phyloP scores from a whole-genome alignment of 2,888 invertebrate species.

The Drosophila seclusa region DNA sequence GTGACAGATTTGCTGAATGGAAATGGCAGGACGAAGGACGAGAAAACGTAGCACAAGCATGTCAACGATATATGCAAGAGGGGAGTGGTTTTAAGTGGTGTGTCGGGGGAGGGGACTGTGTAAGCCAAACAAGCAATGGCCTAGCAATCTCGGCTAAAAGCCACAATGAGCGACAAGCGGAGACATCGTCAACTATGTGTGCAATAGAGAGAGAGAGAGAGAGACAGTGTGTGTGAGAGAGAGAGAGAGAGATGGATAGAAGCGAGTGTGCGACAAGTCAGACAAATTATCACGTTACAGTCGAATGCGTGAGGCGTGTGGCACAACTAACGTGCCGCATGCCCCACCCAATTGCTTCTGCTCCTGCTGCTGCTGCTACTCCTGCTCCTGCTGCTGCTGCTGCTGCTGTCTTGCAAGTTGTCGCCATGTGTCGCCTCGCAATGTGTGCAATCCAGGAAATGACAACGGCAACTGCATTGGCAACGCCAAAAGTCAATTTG shows the following conservation, averaged over 20 bases:
- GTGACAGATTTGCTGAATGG: slow-evolving; percentile 78
- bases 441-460: slow-evolving; percentile 76
- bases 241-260: slow-evolving; percentile 25
- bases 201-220: neutral
- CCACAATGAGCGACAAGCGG: slow-evolving; percentile 55
- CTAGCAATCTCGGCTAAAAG: slow-evolving; percentile 58
- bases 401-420: slow-evolving; percentile 74
- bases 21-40: slow-evolving; percentile 64
- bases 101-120: slow-evolving; percentile 2
- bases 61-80: slow-evolving; percentile 55
- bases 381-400: neutral
- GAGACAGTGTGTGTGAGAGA: slow-evolving; percentile 2
- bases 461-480: slow-evolving; percentile 80
- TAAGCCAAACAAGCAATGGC: slow-evolving; percentile 56
- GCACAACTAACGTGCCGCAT: slow-evolving; percentile 54
- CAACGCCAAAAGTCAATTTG: slow-evolving; percentile 79
- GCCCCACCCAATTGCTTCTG: slow-evolving; percentile 16
- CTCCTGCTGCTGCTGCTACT: neutral
- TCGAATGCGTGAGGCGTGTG: slow-evolving; percentile 79
- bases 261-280: slow-evolving; percentile 67
- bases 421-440: slow-evolving; percentile 76
- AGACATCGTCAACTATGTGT: slow-evolving; percentile 30
- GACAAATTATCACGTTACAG: slow-evolving; percentile 83
- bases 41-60: slow-evolving; percentile 35
- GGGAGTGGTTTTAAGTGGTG: neutral